A percentile compares a stretch with the other conserved stretches of the same genome.
These are phyloP conservation scores for Leptothorax acervorum DNA, from an alignment of 2,888 invertebrate species.

Conservation along the genomic window DNA sequence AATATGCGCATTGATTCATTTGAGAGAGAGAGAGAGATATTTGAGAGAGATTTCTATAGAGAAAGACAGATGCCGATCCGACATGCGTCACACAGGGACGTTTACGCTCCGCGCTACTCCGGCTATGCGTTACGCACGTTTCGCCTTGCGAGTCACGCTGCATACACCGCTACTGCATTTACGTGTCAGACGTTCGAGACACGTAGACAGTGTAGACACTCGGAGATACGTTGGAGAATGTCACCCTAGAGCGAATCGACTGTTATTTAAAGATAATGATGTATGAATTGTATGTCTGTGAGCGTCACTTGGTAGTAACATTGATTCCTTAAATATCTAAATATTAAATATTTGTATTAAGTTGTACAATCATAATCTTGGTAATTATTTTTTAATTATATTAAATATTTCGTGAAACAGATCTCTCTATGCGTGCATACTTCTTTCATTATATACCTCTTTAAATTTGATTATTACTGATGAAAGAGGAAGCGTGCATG, in stretches of 20 bases:
- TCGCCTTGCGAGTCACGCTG: constrained; percentile 63
- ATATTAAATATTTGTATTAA: neutral
- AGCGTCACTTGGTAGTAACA: neutral
- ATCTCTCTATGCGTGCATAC: neutral
- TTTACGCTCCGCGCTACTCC: constrained; percentile 65
- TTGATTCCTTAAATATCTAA: neutral
- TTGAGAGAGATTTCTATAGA: neutral
- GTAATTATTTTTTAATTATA: neutral
- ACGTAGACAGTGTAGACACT: constrained; percentile 26
- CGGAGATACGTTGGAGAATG: constrained; percentile 1
- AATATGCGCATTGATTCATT: neutral
- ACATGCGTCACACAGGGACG: constrained; percentile 56
- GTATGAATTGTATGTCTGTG: neutral
- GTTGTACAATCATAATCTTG: neutral
- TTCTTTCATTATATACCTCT: neutral
- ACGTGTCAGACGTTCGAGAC: constrained; percentile 39
- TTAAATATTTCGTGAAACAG: neutral
- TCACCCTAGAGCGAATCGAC: constrained; percentile 18
- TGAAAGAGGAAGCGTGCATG: neutral
- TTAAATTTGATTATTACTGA: neutral
- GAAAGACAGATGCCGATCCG: constrained; percentile 44
- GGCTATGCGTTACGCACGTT: constrained; percentile 70
- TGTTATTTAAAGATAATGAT: constrained; percentile 1
- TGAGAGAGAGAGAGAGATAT: neutral
- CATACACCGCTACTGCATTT: constrained; percentile 1